Evolutionary conservation across 2,797 vertebrate genomes (phyloP), one percentile per base, ranked within the genome.

Genomic region (Coregonus ussuriensis): DNA sequence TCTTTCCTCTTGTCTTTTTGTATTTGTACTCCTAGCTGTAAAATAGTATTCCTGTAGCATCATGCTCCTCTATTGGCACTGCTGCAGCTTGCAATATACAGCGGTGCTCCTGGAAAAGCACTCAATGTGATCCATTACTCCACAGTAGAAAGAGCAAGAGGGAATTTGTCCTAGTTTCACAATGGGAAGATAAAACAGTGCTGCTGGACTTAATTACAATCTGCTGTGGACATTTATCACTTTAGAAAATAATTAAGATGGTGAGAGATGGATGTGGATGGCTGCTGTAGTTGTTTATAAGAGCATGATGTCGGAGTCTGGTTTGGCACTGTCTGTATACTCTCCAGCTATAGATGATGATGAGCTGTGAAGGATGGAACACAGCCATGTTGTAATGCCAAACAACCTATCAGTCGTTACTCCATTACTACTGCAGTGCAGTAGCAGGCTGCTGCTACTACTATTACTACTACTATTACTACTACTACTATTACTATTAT

Each of bases 401-500:
- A 62, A 18, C 56, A 21, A 21, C n/a, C 56, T 62, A 62, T 62
- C 56, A 62, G 56, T 11, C 56, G 6, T 18, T 62, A n/a, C 18
- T 62, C 56, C 56, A 21, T 62, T 62, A 62, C 56, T 62, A n/a
- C 56, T 62, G 56, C 56, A 62, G n/a, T 62, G 56, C 56, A 62
- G 56, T 62, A 56, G 53, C 15, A 4, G 4, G 53, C 53, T 56
- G 6, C 16, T 56, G n/a, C 53, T 56, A 6, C 16, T 56, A 3
- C 41, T 47, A 3, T 2, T 47, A 47, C 35, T 35, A 35, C 35
- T 35, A 35, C 35, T 35, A 41, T 1, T 41, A 7, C 1, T 41
- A 9, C 0, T 41, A 0, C 0, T 47, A 2, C 0, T 47, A 2
- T 0, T 47, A 11, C 1, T 47, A 3, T 0, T 18, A 1, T 1